Evolutionary conservation across 2,113 vertebrate species (phyloP).

Genomic region (Brachypodius melanocephalos): DNA sequence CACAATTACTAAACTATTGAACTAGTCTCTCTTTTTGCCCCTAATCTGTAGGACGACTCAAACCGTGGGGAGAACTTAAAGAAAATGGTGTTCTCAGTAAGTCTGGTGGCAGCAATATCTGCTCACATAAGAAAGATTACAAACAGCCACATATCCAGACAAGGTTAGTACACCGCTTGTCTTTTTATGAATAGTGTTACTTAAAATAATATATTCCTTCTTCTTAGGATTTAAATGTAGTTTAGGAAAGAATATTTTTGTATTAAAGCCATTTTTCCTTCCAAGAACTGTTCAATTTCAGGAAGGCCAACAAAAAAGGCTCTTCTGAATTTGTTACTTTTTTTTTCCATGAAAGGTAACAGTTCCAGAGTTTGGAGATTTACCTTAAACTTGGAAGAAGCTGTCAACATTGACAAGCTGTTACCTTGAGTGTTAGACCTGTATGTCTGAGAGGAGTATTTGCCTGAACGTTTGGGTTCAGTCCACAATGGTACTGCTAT

Average conservation of each 20-base stretch:
- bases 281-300: neutral
- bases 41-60: constrained; percentile 82
- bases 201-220: neutral
- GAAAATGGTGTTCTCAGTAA: constrained; percentile 74
- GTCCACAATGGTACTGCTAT: neutral
- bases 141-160: constrained; percentile 85
- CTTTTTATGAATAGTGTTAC: neutral
- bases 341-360: neutral
- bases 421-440: neutral
- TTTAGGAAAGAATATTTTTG: neutral
- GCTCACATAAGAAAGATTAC: constrained; percentile 77
- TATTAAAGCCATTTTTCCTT: neutral
- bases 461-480: neutral
- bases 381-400: neutral
- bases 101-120: constrained; percentile 21
- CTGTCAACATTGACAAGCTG: neutral
- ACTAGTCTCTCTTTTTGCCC: neutral
- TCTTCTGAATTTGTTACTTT: neutral
- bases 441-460: neutral
- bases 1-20: neutral
- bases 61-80: constrained; percentile 80
- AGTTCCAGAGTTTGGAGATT: neutral
- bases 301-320: neutral
- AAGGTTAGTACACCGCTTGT: constrained; percentile 67
- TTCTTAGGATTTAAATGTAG: neutral